phyloP scores from a whole-genome alignment of 2,113 vertebrate genomes.

The Bombycilla garrulus region DNA sequence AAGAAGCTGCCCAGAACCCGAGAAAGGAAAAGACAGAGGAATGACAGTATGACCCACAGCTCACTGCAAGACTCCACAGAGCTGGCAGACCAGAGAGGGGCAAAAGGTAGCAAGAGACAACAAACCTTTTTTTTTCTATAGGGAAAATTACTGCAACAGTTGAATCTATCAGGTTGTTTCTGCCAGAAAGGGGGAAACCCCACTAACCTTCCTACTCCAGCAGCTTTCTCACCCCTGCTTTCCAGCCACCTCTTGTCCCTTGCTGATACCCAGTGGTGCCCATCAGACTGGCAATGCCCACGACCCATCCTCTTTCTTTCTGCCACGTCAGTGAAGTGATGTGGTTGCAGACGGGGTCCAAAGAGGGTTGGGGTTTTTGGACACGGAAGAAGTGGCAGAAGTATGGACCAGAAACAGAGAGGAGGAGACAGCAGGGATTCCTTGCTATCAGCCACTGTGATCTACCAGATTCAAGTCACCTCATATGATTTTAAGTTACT shows the following conservation, averaged over 20 bases:
- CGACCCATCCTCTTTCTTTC: background rate
- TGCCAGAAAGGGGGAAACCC: background rate
- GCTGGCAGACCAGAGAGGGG: background rate
- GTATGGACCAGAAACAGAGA: background rate
- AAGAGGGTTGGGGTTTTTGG: rapidly evolving
- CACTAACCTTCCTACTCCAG: background rate
- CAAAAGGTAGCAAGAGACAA: background rate
- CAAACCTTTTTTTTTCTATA: background rate
- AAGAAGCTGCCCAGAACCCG: background rate
- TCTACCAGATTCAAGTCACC: background rate
- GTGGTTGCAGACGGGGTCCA: background rate
- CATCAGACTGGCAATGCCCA: background rate
- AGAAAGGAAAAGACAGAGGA: background rate
- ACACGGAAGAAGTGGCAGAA: background rate
- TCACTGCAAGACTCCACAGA: background rate
- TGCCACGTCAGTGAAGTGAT: background rate
- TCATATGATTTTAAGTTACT: background rate
- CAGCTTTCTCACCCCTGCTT: background rate
- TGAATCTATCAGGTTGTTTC: background rate
- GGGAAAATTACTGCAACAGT: background rate
- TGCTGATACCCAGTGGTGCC: background rate
- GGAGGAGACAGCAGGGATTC: background rate
- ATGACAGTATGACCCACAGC: background rate
- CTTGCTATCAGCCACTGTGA: background rate
- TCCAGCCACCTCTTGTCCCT: background rate